Conservation (phyloP, 2,888 invertebrate species). For the Linyphia triangularis region DNA sequence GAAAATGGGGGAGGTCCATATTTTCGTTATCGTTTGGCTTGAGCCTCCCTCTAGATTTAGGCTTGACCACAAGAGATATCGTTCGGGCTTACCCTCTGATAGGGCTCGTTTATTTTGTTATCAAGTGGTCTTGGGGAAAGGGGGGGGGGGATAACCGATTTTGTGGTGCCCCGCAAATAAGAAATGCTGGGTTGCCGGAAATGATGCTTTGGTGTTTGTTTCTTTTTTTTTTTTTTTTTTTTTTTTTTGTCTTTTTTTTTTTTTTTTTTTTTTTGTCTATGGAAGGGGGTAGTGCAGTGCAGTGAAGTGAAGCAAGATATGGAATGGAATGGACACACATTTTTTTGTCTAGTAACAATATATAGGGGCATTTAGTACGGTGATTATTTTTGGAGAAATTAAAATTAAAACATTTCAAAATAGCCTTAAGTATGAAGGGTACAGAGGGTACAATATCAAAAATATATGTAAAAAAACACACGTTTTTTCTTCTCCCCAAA, state of each 20-base stretch:
- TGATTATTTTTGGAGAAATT: no score
- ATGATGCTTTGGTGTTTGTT: neutral
- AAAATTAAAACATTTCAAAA: no score
- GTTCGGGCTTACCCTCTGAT: conserved; percentile 55
- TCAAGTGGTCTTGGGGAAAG: conserved; percentile 47
- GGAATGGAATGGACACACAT: no score
- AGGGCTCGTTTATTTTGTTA: conserved; percentile 63
- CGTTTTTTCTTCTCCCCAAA: no score
- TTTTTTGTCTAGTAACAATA: no score
- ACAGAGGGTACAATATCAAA: no score
- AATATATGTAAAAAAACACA: no score
- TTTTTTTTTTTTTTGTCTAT: neutral
- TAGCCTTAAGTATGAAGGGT: no score
- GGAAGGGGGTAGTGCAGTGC: neutral
- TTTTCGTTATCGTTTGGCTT: conserved; percentile 41
- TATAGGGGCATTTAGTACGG: no score
- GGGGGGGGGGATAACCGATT: conserved; percentile 23
- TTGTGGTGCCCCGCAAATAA: neutral
- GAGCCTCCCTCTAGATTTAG: neutral
- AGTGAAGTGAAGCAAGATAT: neutral
- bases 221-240: conserved; percentile 4
- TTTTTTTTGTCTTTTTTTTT: neutral
- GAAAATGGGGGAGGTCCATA: conserved; percentile 54
- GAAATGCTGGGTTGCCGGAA: conserved; percentile 48
- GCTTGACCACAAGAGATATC: conserved; percentile 64